A percentile compares a stretch with the other conserved stretches of the same genome.
Evolutionary conservation across 2,113 vertebrate genomes (phyloP).

Genomic region (Numenius arquata): DNA sequence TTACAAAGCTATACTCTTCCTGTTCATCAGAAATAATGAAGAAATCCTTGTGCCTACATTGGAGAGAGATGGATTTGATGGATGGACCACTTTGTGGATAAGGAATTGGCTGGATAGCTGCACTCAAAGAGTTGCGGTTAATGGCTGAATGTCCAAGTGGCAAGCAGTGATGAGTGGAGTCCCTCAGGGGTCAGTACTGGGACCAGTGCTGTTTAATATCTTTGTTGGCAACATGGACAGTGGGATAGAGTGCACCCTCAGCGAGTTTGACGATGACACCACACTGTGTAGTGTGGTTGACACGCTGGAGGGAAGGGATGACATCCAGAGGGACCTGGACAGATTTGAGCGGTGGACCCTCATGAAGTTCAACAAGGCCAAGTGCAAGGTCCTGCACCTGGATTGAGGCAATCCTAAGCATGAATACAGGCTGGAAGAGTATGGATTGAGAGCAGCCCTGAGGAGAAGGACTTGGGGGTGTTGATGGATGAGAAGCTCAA

Average conservation of each 20-base stretch:
- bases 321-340: not conserved
- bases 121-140: not conserved
- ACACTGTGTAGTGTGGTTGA: not conserved
- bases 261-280: not conserved
- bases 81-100: not conserved
- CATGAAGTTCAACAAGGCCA: not conserved
- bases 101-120: not conserved
- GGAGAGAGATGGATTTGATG: not conserved
- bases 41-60: not conserved
- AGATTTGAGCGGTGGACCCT: not conserved
- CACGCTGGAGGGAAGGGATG: not conserved
- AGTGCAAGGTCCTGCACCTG: not conserved
- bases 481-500: not conserved
- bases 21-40: not conserved
- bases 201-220: not conserved
- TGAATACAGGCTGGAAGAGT: not conserved
- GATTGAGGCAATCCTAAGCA: not conserved
- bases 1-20: not conserved
- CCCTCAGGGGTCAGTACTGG: not conserved
- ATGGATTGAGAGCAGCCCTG: not conserved
- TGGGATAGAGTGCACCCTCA: not conserved
- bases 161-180: not conserved
- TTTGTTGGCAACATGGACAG: not conserved
- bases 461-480: not conserved
- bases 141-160: not conserved